Conservation (phyloP, 1,140 invertebrate genomes). For the Latrodectus geometricus region DNA sequence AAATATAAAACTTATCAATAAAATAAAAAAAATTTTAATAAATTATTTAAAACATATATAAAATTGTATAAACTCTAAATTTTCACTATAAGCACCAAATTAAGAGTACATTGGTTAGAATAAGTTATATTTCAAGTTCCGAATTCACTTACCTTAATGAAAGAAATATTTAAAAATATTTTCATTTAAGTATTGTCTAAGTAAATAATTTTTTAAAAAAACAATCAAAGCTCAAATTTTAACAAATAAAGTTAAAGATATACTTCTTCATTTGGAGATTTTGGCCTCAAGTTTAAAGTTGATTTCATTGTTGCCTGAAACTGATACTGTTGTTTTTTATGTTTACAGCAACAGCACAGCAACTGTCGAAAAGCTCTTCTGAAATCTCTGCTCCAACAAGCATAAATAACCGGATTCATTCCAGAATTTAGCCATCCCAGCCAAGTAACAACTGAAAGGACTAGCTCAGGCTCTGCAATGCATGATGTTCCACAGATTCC, state of each 20-base stretch:
- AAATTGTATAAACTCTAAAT: too few relatives aligned
- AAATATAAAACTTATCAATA: too few relatives aligned
- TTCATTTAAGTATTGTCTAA: too few relatives aligned
- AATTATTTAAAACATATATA: too few relatives aligned
- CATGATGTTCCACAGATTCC: conserved; percentile 86
- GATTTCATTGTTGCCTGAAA: conserved; percentile 40
- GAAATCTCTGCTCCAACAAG: conserved; percentile 96
- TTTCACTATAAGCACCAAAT: too few relatives aligned
- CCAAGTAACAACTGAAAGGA: conserved; percentile 93
- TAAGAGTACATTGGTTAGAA: too few relatives aligned
- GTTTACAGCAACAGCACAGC: conserved; percentile 63
- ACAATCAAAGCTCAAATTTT: too few relatives aligned
- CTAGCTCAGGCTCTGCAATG: conserved; percentile 87
- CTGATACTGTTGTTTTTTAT: conserved; percentile 23
- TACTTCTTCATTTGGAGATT: conserved; percentile 47
- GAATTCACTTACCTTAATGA: too few relatives aligned
- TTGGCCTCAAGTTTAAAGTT: background rate
- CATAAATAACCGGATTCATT: conserved; percentile 98
- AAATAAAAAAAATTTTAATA: too few relatives aligned
- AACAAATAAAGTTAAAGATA: conserved; percentile 23
- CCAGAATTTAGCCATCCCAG: conserved; percentile 98
- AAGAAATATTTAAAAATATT: too few relatives aligned
- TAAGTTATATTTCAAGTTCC: too few relatives aligned
- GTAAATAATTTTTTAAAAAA: too few relatives aligned
- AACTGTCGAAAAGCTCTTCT: conserved; percentile 75